These are phyloP conservation scores for Cistogaster globosa DNA, from an alignment of 2,888 invertebrate species.

Conservation along the genomic window DNA sequence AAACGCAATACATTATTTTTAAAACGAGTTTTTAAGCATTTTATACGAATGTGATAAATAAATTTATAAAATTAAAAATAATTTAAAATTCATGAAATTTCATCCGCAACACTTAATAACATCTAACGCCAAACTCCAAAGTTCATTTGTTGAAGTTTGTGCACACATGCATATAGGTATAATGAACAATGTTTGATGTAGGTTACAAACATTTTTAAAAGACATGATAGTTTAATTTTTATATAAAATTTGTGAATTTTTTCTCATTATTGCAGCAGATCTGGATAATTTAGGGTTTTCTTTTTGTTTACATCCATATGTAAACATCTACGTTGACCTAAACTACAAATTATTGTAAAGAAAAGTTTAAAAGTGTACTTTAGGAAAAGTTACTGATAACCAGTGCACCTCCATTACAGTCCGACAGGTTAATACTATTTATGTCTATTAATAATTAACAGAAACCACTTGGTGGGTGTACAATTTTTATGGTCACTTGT, in stretches of 20 bases:
- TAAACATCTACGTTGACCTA: constrained; percentile 9
- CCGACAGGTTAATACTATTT: too few species aligned
- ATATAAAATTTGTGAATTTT: not conserved
- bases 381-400: constrained; percentile 1
- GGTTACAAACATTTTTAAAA: not conserved
- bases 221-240: not conserved
- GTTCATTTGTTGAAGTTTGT: constrained; percentile 16
- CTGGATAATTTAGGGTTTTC: too few species aligned
- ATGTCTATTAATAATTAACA: too few species aligned
- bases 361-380: not conserved
- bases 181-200: not conserved
- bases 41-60: too few species aligned
- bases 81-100: not conserved
- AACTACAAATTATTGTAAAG: constrained; percentile 20
- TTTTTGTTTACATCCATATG: not conserved
- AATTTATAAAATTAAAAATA: not conserved
- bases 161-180: not conserved
- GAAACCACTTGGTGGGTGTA: too few species aligned
- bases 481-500: too few species aligned
- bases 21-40: too few species aligned
- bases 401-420: not conserved
- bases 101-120: not conserved
- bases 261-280: too few species aligned
- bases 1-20: too few species aligned
- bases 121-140: constrained; percentile 32